phyloP scores from a whole-genome alignment of 2,113 vertebrate genomes.

The Melanerpes aurifrons region DNA sequence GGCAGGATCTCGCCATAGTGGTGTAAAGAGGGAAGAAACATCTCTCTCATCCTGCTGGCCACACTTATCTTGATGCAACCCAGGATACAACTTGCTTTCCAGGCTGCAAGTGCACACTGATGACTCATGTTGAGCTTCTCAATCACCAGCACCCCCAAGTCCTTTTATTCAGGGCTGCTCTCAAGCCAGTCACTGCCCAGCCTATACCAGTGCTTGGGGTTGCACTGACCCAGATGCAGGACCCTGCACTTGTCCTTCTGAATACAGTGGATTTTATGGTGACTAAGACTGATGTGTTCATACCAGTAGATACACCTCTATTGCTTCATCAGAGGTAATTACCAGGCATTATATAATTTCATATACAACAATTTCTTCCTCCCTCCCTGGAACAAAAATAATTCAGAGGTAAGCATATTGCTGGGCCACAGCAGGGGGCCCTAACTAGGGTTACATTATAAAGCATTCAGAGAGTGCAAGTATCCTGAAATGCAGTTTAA shows the following conservation, averaged over 20 bases:
- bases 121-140: too few species aligned
- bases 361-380: background rate
- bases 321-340: background rate
- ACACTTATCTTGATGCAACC: too few species aligned
- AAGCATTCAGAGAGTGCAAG: background rate
- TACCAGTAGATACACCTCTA: background rate
- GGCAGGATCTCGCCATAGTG: too few species aligned
- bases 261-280: background rate
- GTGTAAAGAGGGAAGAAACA: too few species aligned
- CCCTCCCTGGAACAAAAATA: background rate
- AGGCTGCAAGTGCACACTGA: too few species aligned
- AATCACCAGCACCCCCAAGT: too few species aligned
- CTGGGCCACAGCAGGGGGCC: background rate
- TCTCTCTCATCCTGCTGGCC: too few species aligned
- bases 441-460: background rate
- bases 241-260: background rate
- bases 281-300: background rate
- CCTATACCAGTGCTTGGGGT: too few species aligned
- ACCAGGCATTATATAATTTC: background rate
- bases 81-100: too few species aligned
- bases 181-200: too few species aligned
- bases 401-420: constrained; percentile 7
- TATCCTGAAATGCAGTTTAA: background rate
- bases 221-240: too few species aligned
- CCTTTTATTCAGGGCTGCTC: too few species aligned